Conservation (phyloP, 2,888 invertebrate species). For the Campopleginae sp. region DNA sequence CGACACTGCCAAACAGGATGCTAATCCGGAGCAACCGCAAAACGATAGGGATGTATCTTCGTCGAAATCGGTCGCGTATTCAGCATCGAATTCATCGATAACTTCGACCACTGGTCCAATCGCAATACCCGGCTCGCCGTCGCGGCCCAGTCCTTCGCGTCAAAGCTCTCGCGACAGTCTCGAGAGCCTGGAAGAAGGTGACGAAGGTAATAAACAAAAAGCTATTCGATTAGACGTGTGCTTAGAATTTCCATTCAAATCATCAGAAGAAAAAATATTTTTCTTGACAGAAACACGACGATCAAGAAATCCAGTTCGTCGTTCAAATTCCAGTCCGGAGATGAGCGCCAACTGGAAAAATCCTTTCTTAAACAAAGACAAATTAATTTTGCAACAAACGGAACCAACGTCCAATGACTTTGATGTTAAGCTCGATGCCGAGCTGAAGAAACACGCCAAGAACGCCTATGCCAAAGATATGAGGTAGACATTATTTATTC, state of each 20-base stretch:
- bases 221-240: too few species aligned
- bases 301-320: conserved; percentile 92
- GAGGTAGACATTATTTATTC: conserved; percentile 79
- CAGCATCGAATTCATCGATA: conserved; percentile 69
- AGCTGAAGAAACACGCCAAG: conserved; percentile 88
- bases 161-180: conserved; percentile 86
- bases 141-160: conserved; percentile 84
- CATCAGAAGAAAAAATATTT: not conserved
- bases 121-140: conserved; percentile 84
- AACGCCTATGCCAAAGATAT: conserved; percentile 89
- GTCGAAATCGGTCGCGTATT: conserved; percentile 76
- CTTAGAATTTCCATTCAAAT: not conserved
- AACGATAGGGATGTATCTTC: conserved; percentile 73
- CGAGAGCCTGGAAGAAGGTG: conserved; percentile 85
- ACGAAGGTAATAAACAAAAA: conserved; percentile 79
- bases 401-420: conserved; percentile 77
- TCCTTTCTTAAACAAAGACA: conserved; percentile 87
- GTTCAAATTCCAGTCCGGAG: conserved; percentile 96
- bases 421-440: conserved; percentile 82
- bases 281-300: conserved; percentile 82
- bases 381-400: conserved; percentile 76
- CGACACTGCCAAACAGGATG: conserved; percentile 66
- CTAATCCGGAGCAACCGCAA: conserved; percentile 74
- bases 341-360: conserved; percentile 95
- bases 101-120: conserved; percentile 83